These are phyloP conservation scores for Diogma glabrata DNA, from an alignment of 2,888 invertebrate species.

Conservation along the genomic window DNA sequence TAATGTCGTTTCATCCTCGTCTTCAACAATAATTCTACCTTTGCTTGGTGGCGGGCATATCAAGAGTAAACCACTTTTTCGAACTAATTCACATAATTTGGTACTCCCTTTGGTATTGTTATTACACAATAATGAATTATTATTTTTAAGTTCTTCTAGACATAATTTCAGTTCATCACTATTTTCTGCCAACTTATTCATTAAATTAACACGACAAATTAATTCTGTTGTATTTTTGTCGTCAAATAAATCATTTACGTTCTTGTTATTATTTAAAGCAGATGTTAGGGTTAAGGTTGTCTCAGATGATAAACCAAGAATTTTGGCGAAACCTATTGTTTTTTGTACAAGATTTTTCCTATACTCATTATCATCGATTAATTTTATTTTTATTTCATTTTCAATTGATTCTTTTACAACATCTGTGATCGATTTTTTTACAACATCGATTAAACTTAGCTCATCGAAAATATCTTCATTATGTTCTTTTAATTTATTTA, in stretches of 20 bases:
- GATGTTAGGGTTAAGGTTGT: slow-evolving; percentile 27
- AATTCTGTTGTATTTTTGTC: background rate
- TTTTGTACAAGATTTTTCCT: slow-evolving; percentile 1
- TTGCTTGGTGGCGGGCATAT: no score
- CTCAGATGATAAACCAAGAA: slow-evolving; percentile 9
- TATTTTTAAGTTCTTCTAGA: slow-evolving; percentile 40
- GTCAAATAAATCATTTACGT: background rate
- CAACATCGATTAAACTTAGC: background rate
- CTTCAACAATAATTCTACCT: no score
- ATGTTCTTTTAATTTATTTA: slow-evolving; percentile 47
- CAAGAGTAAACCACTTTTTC: slow-evolving; percentile 61
- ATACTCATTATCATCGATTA: slow-evolving; percentile 10
- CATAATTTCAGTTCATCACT: slow-evolving; percentile 50
- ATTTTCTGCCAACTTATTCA: slow-evolving; percentile 57
- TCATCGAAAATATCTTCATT: slow-evolving; percentile 31
- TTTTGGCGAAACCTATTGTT: slow-evolving; percentile 4
- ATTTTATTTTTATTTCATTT: slow-evolving; percentile 18
- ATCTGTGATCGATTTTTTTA: slow-evolving; percentile 43
- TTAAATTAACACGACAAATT: slow-evolving; percentile 23
- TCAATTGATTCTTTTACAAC: slow-evolving; percentile 55
- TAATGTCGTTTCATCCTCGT: no score
- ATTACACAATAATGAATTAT: slow-evolving; percentile 1
- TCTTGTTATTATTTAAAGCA: slow-evolving; percentile 41
- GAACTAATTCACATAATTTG: slow-evolving; percentile 53
- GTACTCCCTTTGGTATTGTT: slow-evolving; percentile 54